Base-by-base conservation (phyloP, 2,113 vertebrate species). In the Progne subis region DNA sequence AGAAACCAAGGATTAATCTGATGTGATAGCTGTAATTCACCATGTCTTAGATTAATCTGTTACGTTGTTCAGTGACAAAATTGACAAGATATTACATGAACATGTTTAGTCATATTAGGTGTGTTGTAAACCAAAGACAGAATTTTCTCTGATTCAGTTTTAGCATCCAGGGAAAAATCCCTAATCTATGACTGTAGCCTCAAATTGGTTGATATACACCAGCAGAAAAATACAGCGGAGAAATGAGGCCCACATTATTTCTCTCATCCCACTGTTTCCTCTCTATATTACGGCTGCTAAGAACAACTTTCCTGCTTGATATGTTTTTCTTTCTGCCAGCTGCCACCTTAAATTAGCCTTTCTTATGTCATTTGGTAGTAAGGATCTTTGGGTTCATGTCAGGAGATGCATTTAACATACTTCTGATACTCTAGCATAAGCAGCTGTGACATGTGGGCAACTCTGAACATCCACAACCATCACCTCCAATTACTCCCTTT, bases 401-500 rank as follows among this genome's bases (percentile, higher is more conserved):
- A 95, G 64, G 71, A 96, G 82, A 71, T 74, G 70, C 85, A 82
- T 95, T 89, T 72, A 95, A 94, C 82, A 64, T 29, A 39, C 34
- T 86, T 88, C 70, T 91, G 68, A 60, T 92, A 86, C 56, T 95
- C 83, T 59, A 83, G 29, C 46, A 65, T 92, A 93, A 96, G 86
- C 89, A 79, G 57, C 80, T 70, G 43, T 95, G 86, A 86, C 86
- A 60, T 80, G 82, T 68, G 94, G 81, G 87, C 91, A 94, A 86
- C 87, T 92, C 81, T 86, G 75, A 95, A 96, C 94, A 93, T 90
- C 91, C 83, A 83, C 90, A 97, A 84, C 85, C 91, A 95, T 97
- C 96, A 96, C 53, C 94, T 95, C 77, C 93, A 94, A 95, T 97
- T 97, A 95, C 34, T 55, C 53, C 46, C 72, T 82, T 95, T 96